Base-by-base conservation (phyloP, 2,888 invertebrate species). In the Mamestra brassicae region DNA sequence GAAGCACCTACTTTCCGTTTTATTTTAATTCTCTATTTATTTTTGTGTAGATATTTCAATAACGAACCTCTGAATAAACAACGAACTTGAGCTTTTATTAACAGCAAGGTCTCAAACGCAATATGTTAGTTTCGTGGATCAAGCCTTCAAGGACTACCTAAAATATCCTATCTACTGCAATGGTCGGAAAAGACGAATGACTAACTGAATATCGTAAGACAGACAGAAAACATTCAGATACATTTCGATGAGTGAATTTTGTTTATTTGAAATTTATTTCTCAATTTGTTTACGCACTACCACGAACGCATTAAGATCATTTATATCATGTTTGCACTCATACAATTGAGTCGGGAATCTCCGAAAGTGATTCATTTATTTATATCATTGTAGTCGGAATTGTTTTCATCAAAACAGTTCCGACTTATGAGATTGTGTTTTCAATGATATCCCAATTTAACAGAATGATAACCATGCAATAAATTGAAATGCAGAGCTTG, bases 261-360 rank as follows among this genome's bases (percentile, higher is more conserved):
- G 85, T 83, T 87, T 86, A 81, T 81, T 83, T 72, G 76, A 87
- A 82, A 88, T 90, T 90, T 87, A 85, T 88, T 87, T 87, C 81
- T 88, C 84, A 81, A 78, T 85, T 81, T 87, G 84, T 90, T 90
- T 89, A 89, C 84, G 71, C 71, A 80, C 82, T 83, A 82, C 73
- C 73, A 62, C 26, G 74, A 85, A 80, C 71, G 68, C 71, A 84
- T 86, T 82, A 79, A 67, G 77, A 84, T 83, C 76, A 81, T 83
- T 84, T 84, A 79, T 76, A 67, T 83, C 74, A 79, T 78, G 84
- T 75, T 84, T 80, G 62, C 63, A 64, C 68, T 73, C 73, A 54
- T 69, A 67, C 47, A 77, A 87, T 86, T 78, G 77, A 85, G 72
- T 66, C 71, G 83, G 89, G 86, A 88, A 85, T 87, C 87, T 89